A percentile compares a stretch with the other conserved stretches of the same genome.
Conservation (phyloP, 2,888 invertebrate genomes). For the Emmelina monodactyla region DNA sequence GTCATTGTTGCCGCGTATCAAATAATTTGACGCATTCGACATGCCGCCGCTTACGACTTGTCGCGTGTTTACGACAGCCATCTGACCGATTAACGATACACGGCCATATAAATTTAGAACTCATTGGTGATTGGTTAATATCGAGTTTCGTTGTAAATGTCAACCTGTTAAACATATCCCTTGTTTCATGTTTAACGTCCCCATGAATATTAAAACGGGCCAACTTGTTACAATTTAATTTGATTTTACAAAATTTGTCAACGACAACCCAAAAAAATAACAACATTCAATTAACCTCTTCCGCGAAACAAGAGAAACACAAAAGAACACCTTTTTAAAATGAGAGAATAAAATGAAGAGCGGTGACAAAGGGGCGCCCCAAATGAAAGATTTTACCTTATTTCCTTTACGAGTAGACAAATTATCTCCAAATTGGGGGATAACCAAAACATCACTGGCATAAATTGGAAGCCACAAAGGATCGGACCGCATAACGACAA, state of each 20-base stretch:
- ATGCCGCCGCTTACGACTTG: constrained; percentile 41
- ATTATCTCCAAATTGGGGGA: constrained; percentile 37
- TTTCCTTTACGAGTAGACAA: constrained; percentile 40
- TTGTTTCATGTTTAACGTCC: too few relatives aligned
- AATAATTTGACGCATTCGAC: constrained; percentile 55
- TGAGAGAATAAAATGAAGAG: constrained; percentile 30
- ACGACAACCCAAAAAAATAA: too few relatives aligned
- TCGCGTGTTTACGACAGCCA: constrained; percentile 41
- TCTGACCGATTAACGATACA: constrained; percentile 37
- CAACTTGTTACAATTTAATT: too few relatives aligned
- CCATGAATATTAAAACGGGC: too few relatives aligned
- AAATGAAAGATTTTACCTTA: constrained; percentile 53
- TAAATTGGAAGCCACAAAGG: constrained; percentile 45
- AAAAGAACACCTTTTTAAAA: background rate
- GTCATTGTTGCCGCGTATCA: constrained; percentile 52
- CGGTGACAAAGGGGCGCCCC: constrained; percentile 35
- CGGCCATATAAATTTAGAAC: constrained; percentile 30
- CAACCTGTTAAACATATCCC: too few relatives aligned
- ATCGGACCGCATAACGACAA: constrained; percentile 40
- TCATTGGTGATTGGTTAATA: constrained; percentile 23
- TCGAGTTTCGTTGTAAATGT: too few relatives aligned
- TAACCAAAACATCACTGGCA: constrained; percentile 37
- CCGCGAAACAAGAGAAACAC: background rate
- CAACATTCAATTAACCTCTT: too few relatives aligned
- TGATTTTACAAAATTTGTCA: too few relatives aligned